These are phyloP conservation scores for Athetis lepigone DNA, from an alignment of 2,888 invertebrate species.

Conservation along the genomic window DNA sequence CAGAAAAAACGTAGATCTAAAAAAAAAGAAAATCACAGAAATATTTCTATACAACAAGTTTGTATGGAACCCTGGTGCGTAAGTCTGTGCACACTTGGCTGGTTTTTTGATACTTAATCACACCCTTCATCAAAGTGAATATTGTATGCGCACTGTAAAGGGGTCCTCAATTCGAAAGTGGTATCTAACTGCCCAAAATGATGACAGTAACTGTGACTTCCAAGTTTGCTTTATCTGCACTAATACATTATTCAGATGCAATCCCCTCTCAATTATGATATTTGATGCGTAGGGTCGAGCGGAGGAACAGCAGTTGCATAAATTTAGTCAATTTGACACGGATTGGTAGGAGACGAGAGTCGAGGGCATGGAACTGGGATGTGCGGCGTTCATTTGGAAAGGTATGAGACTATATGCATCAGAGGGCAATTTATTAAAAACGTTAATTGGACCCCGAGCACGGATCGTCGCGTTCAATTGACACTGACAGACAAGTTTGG, in stretches of 20 bases:
- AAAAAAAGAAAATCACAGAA: too few relatives aligned
- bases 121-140: conserved; percentile 57
- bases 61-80: too few relatives aligned
- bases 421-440: conserved; percentile 64
- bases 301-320: conserved; percentile 81
- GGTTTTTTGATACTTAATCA: conserved; percentile 40
- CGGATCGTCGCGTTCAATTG: conserved; percentile 53
- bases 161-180: conserved; percentile 43
- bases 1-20: too few relatives aligned
- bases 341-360: conserved; percentile 61
- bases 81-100: conserved; percentile 8
- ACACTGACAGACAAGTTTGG: conserved; percentile 59
- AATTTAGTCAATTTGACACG: conserved; percentile 89
- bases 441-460: conserved; percentile 62
- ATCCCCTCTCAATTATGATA: conserved; percentile 80
- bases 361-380: conserved; percentile 48
- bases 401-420: conserved; percentile 59
- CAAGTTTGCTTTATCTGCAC: conserved; percentile 68
- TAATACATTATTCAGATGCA: conserved; percentile 81
- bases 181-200: conserved; percentile 51
- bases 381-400: conserved; percentile 59
- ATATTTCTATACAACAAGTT: too few relatives aligned
- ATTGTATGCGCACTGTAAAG: conserved; percentile 41
- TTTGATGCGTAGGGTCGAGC: conserved; percentile 81
- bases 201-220: conserved; percentile 64